phyloP scores from a whole-genome alignment of 2,888 invertebrate genomes.

The Melitaea athalia region DNA sequence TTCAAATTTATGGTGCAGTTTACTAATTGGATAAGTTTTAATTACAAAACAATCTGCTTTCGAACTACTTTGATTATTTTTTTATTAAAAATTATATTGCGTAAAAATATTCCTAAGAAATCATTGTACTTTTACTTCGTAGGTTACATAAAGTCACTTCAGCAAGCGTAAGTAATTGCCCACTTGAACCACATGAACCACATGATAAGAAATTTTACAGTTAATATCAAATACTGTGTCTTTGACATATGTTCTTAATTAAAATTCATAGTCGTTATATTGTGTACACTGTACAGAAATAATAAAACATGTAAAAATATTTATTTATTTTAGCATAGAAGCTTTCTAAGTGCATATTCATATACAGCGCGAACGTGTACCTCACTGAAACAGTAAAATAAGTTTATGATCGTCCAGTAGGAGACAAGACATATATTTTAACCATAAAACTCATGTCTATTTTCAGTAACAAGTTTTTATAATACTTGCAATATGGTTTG shows the following conservation, averaged over 20 bases:
- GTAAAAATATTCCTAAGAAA: too few species aligned
- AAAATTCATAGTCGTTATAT: neutral
- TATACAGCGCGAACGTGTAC: slow-evolving; percentile 49
- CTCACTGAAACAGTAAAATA: slow-evolving; percentile 64
- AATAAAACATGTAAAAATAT: slow-evolving; percentile 8
- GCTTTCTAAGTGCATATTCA: slow-evolving; percentile 61
- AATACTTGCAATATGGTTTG: too few species aligned
- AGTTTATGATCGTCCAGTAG: slow-evolving; percentile 58
- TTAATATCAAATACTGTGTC: too few species aligned
- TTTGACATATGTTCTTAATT: too few species aligned
- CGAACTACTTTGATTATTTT: neutral
- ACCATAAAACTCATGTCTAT: slow-evolving; percentile 68
- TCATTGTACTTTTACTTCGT: too few species aligned
- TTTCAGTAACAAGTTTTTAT: slow-evolving; percentile 50
- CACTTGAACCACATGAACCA: too few species aligned
- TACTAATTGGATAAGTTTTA: neutral
- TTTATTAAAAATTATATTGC: neutral
- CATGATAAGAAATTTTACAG: too few species aligned
- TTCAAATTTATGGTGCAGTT: neutral
- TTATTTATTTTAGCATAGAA: slow-evolving; percentile 45
- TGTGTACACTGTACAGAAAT: neutral
- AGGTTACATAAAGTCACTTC: too few species aligned
- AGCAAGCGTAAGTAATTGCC: too few species aligned
- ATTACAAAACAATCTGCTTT: neutral
- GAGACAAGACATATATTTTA: slow-evolving; percentile 62